Conservation (phyloP, 2,113 vertebrate genomes). For the Rhizomys pruinosus region DNA sequence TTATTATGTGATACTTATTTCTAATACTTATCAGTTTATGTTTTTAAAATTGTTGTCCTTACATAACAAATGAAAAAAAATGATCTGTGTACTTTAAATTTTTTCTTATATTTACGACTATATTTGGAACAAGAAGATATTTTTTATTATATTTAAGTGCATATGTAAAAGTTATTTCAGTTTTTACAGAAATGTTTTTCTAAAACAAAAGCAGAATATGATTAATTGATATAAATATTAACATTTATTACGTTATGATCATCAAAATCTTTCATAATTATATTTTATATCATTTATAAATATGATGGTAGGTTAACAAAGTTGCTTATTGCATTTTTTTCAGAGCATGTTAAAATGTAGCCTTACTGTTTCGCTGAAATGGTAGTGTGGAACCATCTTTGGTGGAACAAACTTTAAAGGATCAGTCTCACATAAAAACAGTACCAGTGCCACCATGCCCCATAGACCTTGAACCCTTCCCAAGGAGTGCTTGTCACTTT, state of each 20-base stretch:
- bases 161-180: conserved; percentile 40
- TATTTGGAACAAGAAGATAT: conserved; percentile 29
- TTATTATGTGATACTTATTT: background rate
- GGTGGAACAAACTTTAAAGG: conserved; percentile 36
- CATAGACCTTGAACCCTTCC: conserved; percentile 32
- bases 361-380: conserved; percentile 46
- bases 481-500: conserved; percentile 39
- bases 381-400: conserved; percentile 1
- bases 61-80: conserved; percentile 53
- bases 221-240: conserved; percentile 53
- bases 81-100: background rate
- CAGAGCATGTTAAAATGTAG: conserved; percentile 52
- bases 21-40: background rate
- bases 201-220: conserved; percentile 41
- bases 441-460: background rate
- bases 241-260: conserved; percentile 41
- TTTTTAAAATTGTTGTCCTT: conserved; percentile 22
- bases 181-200: conserved; percentile 53
- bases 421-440: conserved; percentile 32
- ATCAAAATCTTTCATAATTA: conserved; percentile 43
- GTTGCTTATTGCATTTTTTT: conserved; percentile 58
- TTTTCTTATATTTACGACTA: conserved; percentile 37
- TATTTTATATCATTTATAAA: conserved; percentile 51
- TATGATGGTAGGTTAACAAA: background rate
- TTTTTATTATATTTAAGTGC: conserved; percentile 57